phyloP scores from a whole-genome alignment of 2,888 invertebrate species.

The Drosophila nr. medialis region DNA sequence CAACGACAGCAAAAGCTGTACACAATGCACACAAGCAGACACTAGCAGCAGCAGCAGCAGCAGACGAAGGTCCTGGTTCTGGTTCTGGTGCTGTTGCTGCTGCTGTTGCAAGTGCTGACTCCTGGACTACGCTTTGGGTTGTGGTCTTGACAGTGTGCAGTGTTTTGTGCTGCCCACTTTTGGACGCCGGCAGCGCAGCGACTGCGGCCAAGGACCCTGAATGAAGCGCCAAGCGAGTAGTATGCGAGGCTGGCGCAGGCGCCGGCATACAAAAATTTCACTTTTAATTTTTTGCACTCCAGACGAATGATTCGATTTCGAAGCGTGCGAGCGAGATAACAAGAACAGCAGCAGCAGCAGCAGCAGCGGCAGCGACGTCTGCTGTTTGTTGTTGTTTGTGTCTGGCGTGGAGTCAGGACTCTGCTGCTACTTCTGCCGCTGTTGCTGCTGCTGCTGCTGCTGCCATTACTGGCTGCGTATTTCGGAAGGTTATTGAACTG shows the following conservation, averaged over 20 bases:
- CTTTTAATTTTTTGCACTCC: slow-evolving; percentile 84
- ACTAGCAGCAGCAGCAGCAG: slow-evolving; percentile 20
- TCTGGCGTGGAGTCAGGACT: slow-evolving; percentile 59
- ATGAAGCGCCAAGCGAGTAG: slow-evolving; percentile 27
- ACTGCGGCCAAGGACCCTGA: slow-evolving; percentile 80
- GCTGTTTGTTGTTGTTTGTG: slow-evolving; percentile 64
- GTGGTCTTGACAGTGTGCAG: slow-evolving; percentile 81
- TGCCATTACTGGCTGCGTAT: slow-evolving; percentile 57
- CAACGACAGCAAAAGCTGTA: slow-evolving; percentile 64
- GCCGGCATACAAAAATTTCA: slow-evolving; percentile 82
- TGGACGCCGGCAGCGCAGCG: slow-evolving; percentile 59
- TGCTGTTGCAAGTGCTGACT: slow-evolving; percentile 7
- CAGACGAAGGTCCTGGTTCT: slow-evolving; percentile 65
- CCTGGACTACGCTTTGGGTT: slow-evolving; percentile 53
- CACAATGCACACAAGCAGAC: slow-evolving; percentile 34
- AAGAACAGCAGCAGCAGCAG: slow-evolving; percentile 29
- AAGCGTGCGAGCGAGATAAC: slow-evolving; percentile 68
- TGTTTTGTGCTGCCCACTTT: slow-evolving; percentile 14
- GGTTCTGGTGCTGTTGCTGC: slow-evolving; percentile 47
- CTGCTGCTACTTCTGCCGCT: slow-evolving; percentile 24
- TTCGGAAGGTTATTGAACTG: slow-evolving; percentile 79
- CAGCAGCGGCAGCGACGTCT: slow-evolving; percentile 18
- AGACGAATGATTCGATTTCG: slow-evolving; percentile 41
- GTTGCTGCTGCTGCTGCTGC: slow-evolving; percentile 5
- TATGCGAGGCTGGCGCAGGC: slow-evolving; percentile 67